These are phyloP conservation scores for Jordanella pulchra DNA, from an alignment of 2,797 vertebrate species.

Conservation along the genomic window DNA sequence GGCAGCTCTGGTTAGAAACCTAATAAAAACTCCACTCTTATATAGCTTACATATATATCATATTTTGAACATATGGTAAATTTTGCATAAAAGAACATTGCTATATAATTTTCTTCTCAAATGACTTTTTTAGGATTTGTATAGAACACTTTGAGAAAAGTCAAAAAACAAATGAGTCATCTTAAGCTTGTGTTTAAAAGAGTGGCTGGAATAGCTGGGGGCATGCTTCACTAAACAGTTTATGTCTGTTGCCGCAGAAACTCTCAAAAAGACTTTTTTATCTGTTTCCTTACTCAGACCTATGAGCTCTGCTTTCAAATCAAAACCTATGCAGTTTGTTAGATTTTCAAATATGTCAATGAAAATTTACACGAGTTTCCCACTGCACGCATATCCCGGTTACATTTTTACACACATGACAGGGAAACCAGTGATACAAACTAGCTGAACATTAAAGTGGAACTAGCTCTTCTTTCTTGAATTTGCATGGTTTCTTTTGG, in stretches of 20 bases:
- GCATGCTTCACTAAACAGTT: not conserved
- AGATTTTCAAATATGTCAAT: not conserved
- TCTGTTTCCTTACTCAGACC: constrained; percentile 16
- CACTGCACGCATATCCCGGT: not conserved
- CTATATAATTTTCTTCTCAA: constrained; percentile 22
- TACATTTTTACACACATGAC: constrained; percentile 1
- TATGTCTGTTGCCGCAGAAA: constrained; percentile 1
- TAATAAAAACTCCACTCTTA: not conserved
- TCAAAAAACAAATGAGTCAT: constrained; percentile 35
- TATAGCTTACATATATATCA: not conserved
- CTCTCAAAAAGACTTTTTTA: not conserved
- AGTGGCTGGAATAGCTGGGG: constrained; percentile 18
- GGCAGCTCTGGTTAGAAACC: not conserved
- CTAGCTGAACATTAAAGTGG: constrained; percentile 13
- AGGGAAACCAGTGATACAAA: constrained; percentile 1
- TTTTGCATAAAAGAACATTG: constrained; percentile 27
- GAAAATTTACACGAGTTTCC: not conserved
- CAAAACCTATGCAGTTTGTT: not conserved
- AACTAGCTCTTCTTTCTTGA: not conserved
- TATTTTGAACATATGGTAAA: not conserved
- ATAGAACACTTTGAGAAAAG: constrained; percentile 31
- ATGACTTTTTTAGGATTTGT: constrained; percentile 25
- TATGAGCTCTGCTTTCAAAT: not conserved
- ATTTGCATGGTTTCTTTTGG: constrained; percentile 28
- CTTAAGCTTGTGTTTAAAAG: constrained; percentile 9